These are phyloP conservation scores for Eupeodes latifasciatus DNA, from an alignment of 2,888 invertebrate species.

Conservation along the genomic window DNA sequence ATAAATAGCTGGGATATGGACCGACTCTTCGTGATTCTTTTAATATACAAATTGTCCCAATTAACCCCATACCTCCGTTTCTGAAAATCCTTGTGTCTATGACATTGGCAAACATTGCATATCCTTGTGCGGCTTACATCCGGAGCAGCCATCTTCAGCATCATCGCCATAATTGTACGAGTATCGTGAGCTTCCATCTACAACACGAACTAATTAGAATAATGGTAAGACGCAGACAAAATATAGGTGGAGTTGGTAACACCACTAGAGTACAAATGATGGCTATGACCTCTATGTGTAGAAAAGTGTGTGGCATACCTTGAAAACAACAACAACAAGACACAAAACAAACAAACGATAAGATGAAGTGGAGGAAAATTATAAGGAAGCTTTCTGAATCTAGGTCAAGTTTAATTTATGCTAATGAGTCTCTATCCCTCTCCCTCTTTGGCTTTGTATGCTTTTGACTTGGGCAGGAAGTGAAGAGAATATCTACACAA, in stretches of 20 bases:
- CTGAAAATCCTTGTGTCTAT: not conserved
- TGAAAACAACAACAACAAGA: slow-evolving; percentile 29
- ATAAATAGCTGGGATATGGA: not conserved
- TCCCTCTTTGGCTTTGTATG: not conserved
- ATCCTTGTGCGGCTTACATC: slow-evolving; percentile 32
- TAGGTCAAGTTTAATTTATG: slow-evolving; percentile 75
- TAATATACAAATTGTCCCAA: not conserved
- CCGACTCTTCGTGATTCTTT: not conserved
- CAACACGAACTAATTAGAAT: slow-evolving; percentile 60
- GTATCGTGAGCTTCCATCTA: not conserved
- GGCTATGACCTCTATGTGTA: slow-evolving; percentile 19
- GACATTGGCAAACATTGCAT: slow-evolving; percentile 29
- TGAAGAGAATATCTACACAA: not conserved
- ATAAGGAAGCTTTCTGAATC: slow-evolving; percentile 29
- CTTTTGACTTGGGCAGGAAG: slow-evolving; percentile 29
- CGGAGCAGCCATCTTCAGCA: slow-evolving; percentile 2
- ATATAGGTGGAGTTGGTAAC: slow-evolving; percentile 49
- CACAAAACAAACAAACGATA: slow-evolving; percentile 1
- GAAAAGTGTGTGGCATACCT: slow-evolving; percentile 39
- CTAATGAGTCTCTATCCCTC: slow-evolving; percentile 65
- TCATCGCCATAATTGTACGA: not conserved
- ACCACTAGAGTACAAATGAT: slow-evolving; percentile 2
- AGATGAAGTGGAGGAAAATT: not conserved
- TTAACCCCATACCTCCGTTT: not conserved
- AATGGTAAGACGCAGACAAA: slow-evolving; percentile 65